These are phyloP conservation scores for Hoplodrina blanda DNA, from an alignment of 2,888 invertebrate species.

Conservation along the genomic window DNA sequence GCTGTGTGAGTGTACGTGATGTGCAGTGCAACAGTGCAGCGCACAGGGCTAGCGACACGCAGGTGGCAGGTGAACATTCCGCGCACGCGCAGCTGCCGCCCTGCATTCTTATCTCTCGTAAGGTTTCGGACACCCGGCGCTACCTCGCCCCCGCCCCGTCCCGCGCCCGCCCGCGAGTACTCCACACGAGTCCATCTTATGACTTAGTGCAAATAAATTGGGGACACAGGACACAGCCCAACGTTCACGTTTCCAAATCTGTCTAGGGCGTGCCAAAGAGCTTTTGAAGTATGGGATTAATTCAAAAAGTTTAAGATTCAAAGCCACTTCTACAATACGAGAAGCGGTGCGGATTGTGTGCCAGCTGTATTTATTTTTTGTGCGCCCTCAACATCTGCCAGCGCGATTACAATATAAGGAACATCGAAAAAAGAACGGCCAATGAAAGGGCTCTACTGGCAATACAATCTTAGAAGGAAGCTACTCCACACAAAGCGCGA, in stretches of 20 bases:
- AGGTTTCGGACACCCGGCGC: slow-evolving; percentile 42
- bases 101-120: slow-evolving; percentile 67
- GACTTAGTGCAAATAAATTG: slow-evolving; percentile 7
- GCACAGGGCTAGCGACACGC: too few species aligned
- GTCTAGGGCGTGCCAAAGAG: neutral
- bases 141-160: neutral
- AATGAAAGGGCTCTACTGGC: slow-evolving; percentile 7
- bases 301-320: slow-evolving; percentile 11
- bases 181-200: neutral
- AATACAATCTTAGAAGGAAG: slow-evolving; percentile 9
- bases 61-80: slow-evolving; percentile 69
- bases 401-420: slow-evolving; percentile 25
- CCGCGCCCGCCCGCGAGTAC: neutral
- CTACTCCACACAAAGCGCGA: slow-evolving; percentile 9
- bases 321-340: slow-evolving; percentile 1
- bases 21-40: too few species aligned
- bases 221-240: slow-evolving; percentile 7
- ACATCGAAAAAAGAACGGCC: slow-evolving; percentile 10
- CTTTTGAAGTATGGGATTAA: neutral
- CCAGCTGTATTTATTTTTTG: slow-evolving; percentile 48
- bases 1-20: too few species aligned
- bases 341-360: slow-evolving; percentile 11
- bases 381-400: slow-evolving; percentile 42
- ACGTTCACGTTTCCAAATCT: slow-evolving; percentile 1
- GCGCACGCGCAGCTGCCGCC: slow-evolving; percentile 68